Percentiles rank a stretch among this genome's conserved stretches.
Conservation (phyloP, 2,888 invertebrate species). For the Portevinia maculata region DNA sequence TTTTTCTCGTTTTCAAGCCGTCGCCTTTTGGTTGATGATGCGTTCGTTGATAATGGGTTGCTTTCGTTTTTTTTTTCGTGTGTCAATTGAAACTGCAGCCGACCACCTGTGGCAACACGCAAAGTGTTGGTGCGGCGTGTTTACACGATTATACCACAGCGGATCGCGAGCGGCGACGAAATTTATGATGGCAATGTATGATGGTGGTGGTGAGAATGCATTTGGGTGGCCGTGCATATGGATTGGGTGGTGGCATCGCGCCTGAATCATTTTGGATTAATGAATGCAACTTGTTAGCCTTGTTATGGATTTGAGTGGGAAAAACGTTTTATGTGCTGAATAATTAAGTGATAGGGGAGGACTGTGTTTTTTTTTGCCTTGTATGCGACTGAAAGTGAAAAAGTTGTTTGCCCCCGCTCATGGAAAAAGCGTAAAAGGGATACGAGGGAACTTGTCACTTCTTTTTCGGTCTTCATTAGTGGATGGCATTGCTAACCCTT, state of each 20-base stretch:
- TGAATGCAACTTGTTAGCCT: slow-evolving; percentile 71
- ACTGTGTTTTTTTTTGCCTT: slow-evolving; percentile 3
- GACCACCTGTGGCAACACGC: slow-evolving; percentile 72
- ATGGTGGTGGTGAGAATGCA: slow-evolving; percentile 38
- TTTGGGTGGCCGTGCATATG: slow-evolving; percentile 23
- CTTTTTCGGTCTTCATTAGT: too few relatives aligned
- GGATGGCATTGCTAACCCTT: too few relatives aligned
- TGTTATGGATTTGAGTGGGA: slow-evolving; percentile 49
- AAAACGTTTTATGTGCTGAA: slow-evolving; percentile 58
- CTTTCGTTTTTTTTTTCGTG: slow-evolving; percentile 47
- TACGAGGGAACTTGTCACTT: background rate
- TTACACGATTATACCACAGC: slow-evolving; percentile 74
- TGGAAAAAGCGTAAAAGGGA: background rate
- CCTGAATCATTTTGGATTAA: slow-evolving; percentile 67
- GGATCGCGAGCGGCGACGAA: slow-evolving; percentile 58
- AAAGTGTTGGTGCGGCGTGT: slow-evolving; percentile 68
- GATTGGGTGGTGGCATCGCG: slow-evolving; percentile 45
- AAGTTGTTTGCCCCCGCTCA: background rate
- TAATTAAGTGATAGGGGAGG: slow-evolving; percentile 16
- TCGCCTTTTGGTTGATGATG: slow-evolving; percentile 58
- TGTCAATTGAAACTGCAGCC: slow-evolving; percentile 60
- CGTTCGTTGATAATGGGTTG: slow-evolving; percentile 70
- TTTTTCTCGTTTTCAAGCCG: slow-evolving; percentile 51
- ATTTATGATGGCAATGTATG: slow-evolving; percentile 57
- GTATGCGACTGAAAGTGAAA: slow-evolving; percentile 19